Evolutionary conservation across 1,140 invertebrate species (phyloP), one percentile per base, ranked within the genome.

Genomic region (Nasonia vitripennis): DNA sequence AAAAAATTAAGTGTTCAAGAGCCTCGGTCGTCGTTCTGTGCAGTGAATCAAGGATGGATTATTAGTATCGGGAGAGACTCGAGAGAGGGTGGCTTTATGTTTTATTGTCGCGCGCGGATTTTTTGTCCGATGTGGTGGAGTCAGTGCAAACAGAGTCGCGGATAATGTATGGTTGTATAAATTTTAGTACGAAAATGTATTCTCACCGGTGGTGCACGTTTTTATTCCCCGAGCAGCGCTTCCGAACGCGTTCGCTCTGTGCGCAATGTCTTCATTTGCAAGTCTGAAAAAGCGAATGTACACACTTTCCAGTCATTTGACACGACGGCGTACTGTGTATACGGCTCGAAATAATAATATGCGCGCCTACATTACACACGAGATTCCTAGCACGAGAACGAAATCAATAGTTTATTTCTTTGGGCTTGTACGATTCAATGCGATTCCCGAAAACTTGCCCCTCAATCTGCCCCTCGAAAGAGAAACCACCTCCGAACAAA

Each of bases 31-130:
- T 62, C 6, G 55, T n/a, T n/a, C 0, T 62, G 7, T 71, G 9
- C 3, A 71, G 23, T 62, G 71, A 74, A 82, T 82, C 67, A 74
- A 82, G 80, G 20, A 17, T 2, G 80, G 23, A 82, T 82, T 82
- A 82, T 82, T 41, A 55, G 70, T 73, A 73, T 74, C 23, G 34
- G 11, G 37, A 1, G 17, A 55, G 20, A 68, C 23, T 51, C 14
- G 67, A 45, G 41, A 45, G 68, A 17, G 68, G 68, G 41, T 73
- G 34, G 31, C 7, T 41, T 37, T 67, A 67, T 12, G 12, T 17
- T 14, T 17, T 79, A 31, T 41, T 34, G 7, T 12, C 62, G 4
- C 0, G 62, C 14, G n/a, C 1, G 62, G 62, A 20, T 67, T 67
- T 67, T 67, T 45, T 45, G 9, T 10, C 1, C 7, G 41, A 45